Evolutionary conservation across 1,140 invertebrate genomes (phyloP).

Genomic region (Drosophila sturtevanti): DNA sequence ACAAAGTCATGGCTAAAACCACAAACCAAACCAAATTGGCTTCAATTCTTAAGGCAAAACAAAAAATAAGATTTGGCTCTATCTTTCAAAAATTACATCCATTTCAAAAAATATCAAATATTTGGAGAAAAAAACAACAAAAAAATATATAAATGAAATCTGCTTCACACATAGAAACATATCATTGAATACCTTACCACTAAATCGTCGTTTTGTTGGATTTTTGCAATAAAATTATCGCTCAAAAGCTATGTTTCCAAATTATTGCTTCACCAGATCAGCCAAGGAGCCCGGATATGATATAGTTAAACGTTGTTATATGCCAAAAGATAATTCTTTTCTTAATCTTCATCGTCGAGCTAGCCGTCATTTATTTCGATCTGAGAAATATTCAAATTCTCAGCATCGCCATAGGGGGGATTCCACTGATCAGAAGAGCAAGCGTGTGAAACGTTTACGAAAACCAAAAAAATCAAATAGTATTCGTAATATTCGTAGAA

Average conservation of each 20-base stretch:
- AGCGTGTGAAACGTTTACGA: neutral
- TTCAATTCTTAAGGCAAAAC: neutral
- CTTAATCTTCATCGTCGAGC: neutral
- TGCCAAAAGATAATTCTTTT: constrained; percentile 1
- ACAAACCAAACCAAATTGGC: neutral
- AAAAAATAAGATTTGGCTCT: constrained; percentile 16
- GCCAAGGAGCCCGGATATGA: constrained; percentile 37
- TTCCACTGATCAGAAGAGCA: neutral
- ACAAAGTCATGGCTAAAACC: no score
- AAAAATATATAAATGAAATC: neutral
- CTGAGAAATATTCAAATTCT: neutral
- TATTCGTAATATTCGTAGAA: neutral
- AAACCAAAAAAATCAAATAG: constrained; percentile 3
- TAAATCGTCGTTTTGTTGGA: neutral
- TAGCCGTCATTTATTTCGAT: neutral
- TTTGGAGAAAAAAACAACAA: constrained; percentile 1
- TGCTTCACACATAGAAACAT: neutral
- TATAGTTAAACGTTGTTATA: constrained; percentile 18
- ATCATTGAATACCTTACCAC: neutral
- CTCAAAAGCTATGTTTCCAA: constrained; percentile 61
- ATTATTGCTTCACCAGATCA: constrained; percentile 57
- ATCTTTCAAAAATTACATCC: constrained; percentile 17
- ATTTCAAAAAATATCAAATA: constrained; percentile 12
- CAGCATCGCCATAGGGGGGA: neutral
- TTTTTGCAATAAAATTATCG: constrained; percentile 4